Conservation (phyloP, 2,113 vertebrate genomes). For the Oncorhynchus tshawytscha region DNA sequence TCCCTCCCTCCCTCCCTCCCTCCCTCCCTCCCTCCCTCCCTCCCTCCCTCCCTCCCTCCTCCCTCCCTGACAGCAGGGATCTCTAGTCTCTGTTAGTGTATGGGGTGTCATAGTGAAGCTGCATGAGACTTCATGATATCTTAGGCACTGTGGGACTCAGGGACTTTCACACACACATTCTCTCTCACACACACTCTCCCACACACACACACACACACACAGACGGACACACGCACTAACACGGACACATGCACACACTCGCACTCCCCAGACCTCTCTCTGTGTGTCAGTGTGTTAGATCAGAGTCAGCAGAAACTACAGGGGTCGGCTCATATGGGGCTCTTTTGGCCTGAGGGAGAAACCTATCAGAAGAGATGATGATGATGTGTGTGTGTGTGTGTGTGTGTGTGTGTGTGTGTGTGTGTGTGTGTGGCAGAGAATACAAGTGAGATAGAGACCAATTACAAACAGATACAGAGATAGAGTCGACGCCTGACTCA, state of each 20-base stretch:
- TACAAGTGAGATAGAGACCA: background rate
- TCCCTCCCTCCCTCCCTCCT: too few relatives aligned
- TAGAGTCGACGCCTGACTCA: too few relatives aligned
- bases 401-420: too few relatives aligned
- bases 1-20: background rate
- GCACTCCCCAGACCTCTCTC: too few relatives aligned
- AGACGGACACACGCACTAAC: background rate
- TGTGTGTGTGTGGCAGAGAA: background rate
- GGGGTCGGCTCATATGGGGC: background rate
- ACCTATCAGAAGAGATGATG: too few relatives aligned
- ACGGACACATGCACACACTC: constrained; percentile 14
- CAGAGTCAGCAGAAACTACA: background rate
- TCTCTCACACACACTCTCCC: background rate
- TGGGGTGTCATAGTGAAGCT: constrained; percentile 49
- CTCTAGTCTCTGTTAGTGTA: constrained; percentile 20
- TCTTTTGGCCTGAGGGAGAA: too few relatives aligned
- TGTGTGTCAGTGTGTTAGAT: too few relatives aligned
- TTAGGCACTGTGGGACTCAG: too few relatives aligned
- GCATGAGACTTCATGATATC: constrained; percentile 25
- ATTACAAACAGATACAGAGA: background rate
- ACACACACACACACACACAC: constrained; percentile 8
- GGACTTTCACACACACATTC: constrained; percentile 2
- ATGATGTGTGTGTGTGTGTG: too few relatives aligned
- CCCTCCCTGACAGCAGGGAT: too few relatives aligned
- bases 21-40: too few relatives aligned